Percentiles rank a stretch among this genome's conserved stretches.
Evolutionary conservation across 2,797 vertebrate species (phyloP).

Genomic region (Lophotriccus pileatus): DNA sequence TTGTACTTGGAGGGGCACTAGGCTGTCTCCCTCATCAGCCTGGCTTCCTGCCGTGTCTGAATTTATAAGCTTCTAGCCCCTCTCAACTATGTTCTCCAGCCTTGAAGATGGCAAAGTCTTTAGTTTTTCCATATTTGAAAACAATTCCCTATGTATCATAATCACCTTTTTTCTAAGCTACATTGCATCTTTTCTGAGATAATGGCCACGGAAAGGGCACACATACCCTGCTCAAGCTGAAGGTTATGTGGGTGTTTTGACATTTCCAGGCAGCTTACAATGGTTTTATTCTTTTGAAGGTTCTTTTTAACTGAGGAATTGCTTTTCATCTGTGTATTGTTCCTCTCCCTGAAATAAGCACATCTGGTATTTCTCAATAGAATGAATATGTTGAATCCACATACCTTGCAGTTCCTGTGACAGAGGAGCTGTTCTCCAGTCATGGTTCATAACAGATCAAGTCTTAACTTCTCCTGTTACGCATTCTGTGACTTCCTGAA

Average conservation of each 20-base stretch:
- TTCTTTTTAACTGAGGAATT: background rate
- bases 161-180: background rate
- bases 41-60: background rate
- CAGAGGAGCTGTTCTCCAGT: background rate
- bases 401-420: background rate
- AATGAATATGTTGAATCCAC: background rate
- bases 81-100: accelerated
- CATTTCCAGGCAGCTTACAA: background rate
- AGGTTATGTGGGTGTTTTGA: background rate
- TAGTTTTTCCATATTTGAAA: background rate
- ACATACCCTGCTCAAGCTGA: accelerated
- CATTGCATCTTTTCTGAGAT: background rate
- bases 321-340: background rate
- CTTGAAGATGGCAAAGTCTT: background rate
- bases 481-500: background rate
- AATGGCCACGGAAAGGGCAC: too few species aligned
- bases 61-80: accelerated
- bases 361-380: background rate
- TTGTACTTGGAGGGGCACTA: background rate
- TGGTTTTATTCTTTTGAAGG: background rate
- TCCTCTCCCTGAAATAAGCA: background rate
- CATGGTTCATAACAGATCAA: background rate
- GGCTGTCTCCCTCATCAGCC: background rate
- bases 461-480: background rate
- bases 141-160: background rate